These are phyloP conservation scores for Acanthosepion esculentum DNA, from an alignment of 2,888 invertebrate genomes.

Conservation along the genomic window DNA sequence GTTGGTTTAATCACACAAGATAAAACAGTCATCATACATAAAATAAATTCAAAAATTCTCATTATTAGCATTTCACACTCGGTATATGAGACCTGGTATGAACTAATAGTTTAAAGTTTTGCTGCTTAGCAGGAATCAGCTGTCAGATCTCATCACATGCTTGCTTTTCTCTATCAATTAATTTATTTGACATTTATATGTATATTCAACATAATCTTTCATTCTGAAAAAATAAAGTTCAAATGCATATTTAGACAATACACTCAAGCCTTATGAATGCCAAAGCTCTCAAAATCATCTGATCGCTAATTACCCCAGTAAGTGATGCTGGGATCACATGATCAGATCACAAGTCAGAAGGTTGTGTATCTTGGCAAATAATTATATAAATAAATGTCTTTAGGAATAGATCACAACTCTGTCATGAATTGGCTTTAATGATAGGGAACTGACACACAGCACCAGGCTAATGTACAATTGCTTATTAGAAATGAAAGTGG, in stretches of 20 bases:
- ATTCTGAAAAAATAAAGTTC: neutral
- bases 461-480: neutral
- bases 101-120: neutral
- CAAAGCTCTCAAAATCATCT: neutral
- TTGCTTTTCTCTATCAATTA: neutral
- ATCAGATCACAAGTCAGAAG: neutral
- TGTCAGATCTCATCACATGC: neutral
- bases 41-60: neutral
- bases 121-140: neutral
- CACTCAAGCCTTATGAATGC: neutral
- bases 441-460: neutral
- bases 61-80: neutral
- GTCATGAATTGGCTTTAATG: constrained; percentile 33
- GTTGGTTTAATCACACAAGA: no score
- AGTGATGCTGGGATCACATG: neutral
- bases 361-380: neutral
- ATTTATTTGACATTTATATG: neutral
- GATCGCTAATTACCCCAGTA: neutral
- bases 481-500: neutral
- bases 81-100: neutral
- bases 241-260: constrained; percentile 9
- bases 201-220: neutral
- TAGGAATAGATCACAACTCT: neutral
- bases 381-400: constrained; percentile 33
- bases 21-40: no score